These are phyloP conservation scores for Dinothrombium tinctorium DNA, from an alignment of 1,140 invertebrate genomes.

Conservation along the genomic window DNA sequence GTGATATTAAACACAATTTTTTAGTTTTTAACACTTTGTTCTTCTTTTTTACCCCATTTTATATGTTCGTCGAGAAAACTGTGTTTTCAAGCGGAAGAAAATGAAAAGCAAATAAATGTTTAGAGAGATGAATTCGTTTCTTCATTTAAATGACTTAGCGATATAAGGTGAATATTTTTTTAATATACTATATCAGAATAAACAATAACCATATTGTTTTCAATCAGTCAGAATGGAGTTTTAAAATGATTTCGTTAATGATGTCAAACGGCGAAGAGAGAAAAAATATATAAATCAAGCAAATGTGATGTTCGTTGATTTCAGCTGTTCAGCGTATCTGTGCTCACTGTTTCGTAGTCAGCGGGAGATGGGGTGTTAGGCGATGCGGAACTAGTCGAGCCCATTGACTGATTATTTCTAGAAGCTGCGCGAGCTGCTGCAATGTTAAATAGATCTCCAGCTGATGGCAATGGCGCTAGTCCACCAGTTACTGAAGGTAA, in stretches of 20 bases:
- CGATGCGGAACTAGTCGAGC: constrained; percentile 2
- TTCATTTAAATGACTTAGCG: too few species aligned
- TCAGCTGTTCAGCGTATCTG: constrained; percentile 1
- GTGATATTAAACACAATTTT: too few species aligned
- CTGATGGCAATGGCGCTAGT: constrained; percentile 67
- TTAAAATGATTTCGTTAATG: background rate
- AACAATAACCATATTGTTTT: too few species aligned
- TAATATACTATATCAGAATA: too few species aligned
- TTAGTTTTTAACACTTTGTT: too few species aligned
- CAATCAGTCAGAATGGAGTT: background rate
- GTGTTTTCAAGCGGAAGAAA: too few species aligned
- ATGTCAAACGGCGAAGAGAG: background rate
- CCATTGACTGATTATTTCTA: background rate
- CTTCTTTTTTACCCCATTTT: too few species aligned
- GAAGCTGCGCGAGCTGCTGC: background rate
- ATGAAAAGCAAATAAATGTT: too few species aligned
- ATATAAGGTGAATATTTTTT: too few species aligned
- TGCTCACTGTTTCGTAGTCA: background rate
- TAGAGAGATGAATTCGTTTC: too few species aligned
- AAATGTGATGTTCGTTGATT: background rate
- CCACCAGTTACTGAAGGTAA: constrained; percentile 71
- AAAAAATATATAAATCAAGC: too few species aligned
- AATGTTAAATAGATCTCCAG: constrained; percentile 60
- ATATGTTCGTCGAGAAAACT: too few species aligned
- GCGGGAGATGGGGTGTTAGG: constrained; percentile 5